Evolutionary conservation across 2,797 vertebrate genomes (phyloP), one percentile per base, ranked within the genome.

Genomic region (Schizothorax lantsangensis): DNA sequence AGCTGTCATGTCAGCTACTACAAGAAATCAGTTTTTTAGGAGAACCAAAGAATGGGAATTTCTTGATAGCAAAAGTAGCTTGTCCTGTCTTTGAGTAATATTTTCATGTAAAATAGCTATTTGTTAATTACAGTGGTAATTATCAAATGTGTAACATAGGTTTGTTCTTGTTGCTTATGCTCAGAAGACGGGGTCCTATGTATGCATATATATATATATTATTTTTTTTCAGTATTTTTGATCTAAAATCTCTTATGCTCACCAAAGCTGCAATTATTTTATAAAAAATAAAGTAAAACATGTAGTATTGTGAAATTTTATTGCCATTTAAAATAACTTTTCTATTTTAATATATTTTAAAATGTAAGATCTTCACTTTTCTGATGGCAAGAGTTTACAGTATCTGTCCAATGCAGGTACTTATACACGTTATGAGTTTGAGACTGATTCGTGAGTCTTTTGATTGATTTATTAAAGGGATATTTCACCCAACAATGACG

Each of bases 1-100:
- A 62, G 77, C 77, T 19, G 57, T 79, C 77, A 62, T 43, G 57
- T 62, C 57, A 11, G 57, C 77, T 26, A 26, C 21, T 26, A 43
- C 38, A 43, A 30, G 21, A 33, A 54, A 82, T 72, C 23, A 0
- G 8, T 43, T 62, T 43, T 30, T 36, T 43, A 38, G 8, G 54
- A 79, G 23, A 0, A 26, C 54, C 12, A 9, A 17, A 40, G 36
- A n/a, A 26, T 59, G 0, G 2, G 45, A 77, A 33, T 19, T 33
- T 38, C 33, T n/a, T 57, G 12, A 79, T 59, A 57, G 3, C 23
- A 62, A 64, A 54, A n/a, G 69, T 40, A 23, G 78, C 36, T 59
- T 40, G 36, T 10, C 14, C n/a, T 17, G 36, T 78, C 38, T 43
- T 19, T n/a, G 21, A 17, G 54, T 2, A 38, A 40, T 47, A 47